Base-by-base conservation (phyloP, 2,888 invertebrate genomes). In the Agonopterix subpropinquella region DNA sequence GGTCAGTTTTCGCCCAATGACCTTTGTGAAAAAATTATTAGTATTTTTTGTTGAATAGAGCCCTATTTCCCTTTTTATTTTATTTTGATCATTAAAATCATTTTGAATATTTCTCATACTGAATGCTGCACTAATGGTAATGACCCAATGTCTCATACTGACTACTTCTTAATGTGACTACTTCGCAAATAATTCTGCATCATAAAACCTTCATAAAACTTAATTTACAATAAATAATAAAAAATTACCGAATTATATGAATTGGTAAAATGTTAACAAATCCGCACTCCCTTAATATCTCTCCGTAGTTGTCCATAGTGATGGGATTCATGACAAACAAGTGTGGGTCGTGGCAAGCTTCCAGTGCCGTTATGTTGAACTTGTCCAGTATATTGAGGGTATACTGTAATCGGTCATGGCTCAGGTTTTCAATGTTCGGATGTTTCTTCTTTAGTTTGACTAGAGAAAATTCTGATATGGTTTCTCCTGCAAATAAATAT, bases 251-350 rank as follows among this genome's bases (percentile, higher is more conserved):
- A 55, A 85, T 81, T 47, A 87, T 79, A 58, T 83, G 70, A 55
- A 81, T 80, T 3, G 85, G 74, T 11, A 80, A 55, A 18, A 89
- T 70, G 41, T 69, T 65, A 4, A 89, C 58, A 51, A 92, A 92
- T 11, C 91, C 90, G 65, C 91, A 91, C 75, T 93, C 93, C 54
- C 77, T 78, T 10, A 93, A 72, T 43, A 92, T 89, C 62, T 87
- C 83, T 52, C 90, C 90, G 59, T 92, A 91, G 62, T 93, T 92
- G 46, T 90, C 89, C 61, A 92, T 69, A 36, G 90, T 89, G 18
- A 89, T 75, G 1, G 89, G 85, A 59, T 89, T 89, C 67, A 89
- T 83, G 47, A 85, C 87, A n/a, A 93, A 81, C 2, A 93, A 65
- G 68, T 89, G 86, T 0, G 91, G 90, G 57, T 89, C 80, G 1